Conservation (phyloP, 2,888 invertebrate species). For the Pyrochroa serraticornis region DNA sequence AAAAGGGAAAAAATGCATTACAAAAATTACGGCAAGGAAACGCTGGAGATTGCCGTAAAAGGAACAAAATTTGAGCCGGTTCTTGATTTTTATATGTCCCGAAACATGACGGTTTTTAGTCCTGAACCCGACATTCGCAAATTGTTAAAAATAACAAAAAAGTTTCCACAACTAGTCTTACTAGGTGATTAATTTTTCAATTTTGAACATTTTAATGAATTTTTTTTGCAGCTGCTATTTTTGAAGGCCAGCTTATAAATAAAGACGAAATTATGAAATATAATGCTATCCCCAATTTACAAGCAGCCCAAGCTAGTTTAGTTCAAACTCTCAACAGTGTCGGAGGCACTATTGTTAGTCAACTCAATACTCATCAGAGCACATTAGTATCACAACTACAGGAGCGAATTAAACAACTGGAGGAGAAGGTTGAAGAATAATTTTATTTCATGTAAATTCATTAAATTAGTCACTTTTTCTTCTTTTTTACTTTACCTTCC, state of each 20-base stretch:
- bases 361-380: conserved; percentile 73
- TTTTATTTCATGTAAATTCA: conserved; percentile 6
- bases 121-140: conserved; percentile 66
- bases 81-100: conserved; percentile 67
- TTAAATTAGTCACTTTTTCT: conserved; percentile 23
- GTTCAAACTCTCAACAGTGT: conserved; percentile 72
- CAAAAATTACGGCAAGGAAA: conserved; percentile 69
- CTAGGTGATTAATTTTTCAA: conserved; percentile 61
- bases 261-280: conserved; percentile 72
- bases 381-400: conserved; percentile 71
- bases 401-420: conserved; percentile 60
- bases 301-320: conserved; percentile 69
- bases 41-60: conserved; percentile 69
- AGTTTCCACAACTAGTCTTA: conserved; percentile 72
- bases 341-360: conserved; percentile 67
- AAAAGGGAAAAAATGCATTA: conserved; percentile 72
- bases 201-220: background rate
- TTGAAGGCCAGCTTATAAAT: conserved; percentile 71
- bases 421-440: conserved; percentile 33
- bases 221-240: conserved; percentile 69
- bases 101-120: conserved; percentile 73
- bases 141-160: conserved; percentile 71
- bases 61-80: conserved; percentile 73
- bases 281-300: conserved; percentile 69
- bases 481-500: conserved; percentile 34